Percentiles rank a stretch among this genome's conserved stretches.
These are phyloP conservation scores for Linyphia triangularis DNA, from an alignment of 2,888 invertebrate genomes.

Conservation along the genomic window DNA sequence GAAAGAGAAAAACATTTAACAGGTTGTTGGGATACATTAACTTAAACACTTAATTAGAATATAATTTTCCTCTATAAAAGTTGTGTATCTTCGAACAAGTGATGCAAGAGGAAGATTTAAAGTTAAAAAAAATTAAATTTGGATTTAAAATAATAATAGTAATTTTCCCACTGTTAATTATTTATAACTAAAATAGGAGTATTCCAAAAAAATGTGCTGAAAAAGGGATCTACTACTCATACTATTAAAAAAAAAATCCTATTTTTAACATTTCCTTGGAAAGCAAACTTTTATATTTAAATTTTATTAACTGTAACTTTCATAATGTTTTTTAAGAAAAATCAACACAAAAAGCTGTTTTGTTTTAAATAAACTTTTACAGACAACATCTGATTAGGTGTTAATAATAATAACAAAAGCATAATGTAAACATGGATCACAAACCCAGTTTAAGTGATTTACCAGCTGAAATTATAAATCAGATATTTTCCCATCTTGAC, in stretches of 20 bases:
- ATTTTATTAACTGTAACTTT: slow-evolving; percentile 27
- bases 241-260: no score
- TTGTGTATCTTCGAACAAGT: neutral
- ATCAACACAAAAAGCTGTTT: neutral
- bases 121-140: neutral
- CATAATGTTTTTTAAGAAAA: neutral
- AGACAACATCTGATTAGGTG: neutral
- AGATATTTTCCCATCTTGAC: slow-evolving; percentile 64
- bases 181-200: neutral
- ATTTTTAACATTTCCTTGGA: neutral
- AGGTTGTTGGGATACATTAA: slow-evolving; percentile 2
- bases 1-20: slow-evolving; percentile 10
- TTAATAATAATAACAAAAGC: neutral
- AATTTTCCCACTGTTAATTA: neutral
- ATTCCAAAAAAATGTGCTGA: neutral
- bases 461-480: slow-evolving; percentile 51
- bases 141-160: neutral
- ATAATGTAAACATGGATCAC: neutral
- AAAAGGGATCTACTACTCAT: neutral
- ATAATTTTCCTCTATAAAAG: neutral
- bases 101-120: neutral
- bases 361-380: neutral
- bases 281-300: neutral
- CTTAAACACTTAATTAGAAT: neutral
- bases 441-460: slow-evolving; percentile 35